A percentile compares a stretch with the other conserved stretches of the same genome.
phyloP scores from a whole-genome alignment of 2,113 vertebrate species.

The Microcebus ravelobensis region DNA sequence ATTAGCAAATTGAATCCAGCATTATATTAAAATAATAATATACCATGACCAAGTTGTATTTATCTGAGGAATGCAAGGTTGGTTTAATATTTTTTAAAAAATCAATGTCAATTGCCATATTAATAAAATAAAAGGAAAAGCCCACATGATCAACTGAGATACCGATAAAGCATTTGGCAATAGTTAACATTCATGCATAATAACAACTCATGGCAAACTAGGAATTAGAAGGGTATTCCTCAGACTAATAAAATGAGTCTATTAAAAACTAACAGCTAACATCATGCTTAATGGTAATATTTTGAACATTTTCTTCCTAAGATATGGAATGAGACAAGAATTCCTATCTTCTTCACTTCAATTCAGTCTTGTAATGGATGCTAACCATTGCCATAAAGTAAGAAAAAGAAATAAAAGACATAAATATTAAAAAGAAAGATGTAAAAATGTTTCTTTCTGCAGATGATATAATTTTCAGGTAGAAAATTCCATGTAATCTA shows the following conservation, averaged over 20 bases:
- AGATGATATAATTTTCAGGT: background rate
- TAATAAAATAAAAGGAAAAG: background rate
- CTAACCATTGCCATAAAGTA: background rate
- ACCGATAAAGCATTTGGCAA: background rate
- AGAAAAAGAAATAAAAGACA: constrained; percentile 25
- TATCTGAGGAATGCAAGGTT: background rate
- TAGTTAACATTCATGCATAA: background rate
- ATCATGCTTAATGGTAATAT: background rate
- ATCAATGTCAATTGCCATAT: background rate
- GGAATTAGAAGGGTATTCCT: background rate
- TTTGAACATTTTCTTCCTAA: background rate
- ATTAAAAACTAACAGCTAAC: background rate
- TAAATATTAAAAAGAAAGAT: background rate
- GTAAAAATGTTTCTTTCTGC: background rate
- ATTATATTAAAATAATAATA: constrained; percentile 22
- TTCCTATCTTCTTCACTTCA: background rate
- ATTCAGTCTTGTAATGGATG: background rate
- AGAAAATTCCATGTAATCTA: background rate
- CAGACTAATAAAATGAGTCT: background rate
- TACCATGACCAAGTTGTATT: background rate
- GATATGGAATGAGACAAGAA: background rate
- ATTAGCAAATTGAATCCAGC: background rate
- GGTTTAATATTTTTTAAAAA: background rate
- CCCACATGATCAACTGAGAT: background rate
- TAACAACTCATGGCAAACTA: background rate